Conservation (phyloP, 1,140 invertebrate genomes). For the Cotesia vestalis region DNA sequence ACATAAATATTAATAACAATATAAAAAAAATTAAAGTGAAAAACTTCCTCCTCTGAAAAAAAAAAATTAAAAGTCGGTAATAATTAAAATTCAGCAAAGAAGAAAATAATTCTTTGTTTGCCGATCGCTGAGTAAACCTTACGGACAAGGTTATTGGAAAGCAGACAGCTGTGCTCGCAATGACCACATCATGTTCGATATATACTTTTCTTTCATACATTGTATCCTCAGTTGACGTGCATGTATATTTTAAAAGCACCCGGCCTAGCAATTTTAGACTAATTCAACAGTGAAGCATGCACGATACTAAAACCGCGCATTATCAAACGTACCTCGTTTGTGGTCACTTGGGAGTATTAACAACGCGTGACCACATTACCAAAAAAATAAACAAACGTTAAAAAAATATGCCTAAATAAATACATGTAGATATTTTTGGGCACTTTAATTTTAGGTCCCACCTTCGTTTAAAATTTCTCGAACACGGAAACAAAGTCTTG, state of each 20-base stretch:
- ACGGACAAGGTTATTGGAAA: conserved; percentile 39
- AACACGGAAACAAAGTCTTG: background rate
- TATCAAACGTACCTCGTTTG: conserved; percentile 13
- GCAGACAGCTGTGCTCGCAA: conserved; percentile 59
- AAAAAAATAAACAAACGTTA: background rate
- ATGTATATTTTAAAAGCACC: conserved; percentile 47
- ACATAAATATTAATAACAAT: background rate
- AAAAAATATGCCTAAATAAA: background rate
- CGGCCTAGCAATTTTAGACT: conserved; percentile 44
- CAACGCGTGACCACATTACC: background rate
- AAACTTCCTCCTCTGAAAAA: background rate
- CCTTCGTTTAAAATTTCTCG: too few relatives aligned
- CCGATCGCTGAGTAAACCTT: conserved; percentile 34
- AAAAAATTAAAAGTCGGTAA: background rate
- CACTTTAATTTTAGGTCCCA: too few relatives aligned
- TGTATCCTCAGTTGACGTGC: conserved; percentile 10
- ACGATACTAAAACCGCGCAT: conserved; percentile 24
- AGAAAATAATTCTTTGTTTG: conserved; percentile 27
- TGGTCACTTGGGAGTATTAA: conserved; percentile 25
- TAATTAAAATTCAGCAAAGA: conserved; percentile 2
- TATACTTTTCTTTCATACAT: background rate
- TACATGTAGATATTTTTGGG: too few relatives aligned
- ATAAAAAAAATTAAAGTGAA: background rate
- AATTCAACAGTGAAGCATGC: conserved; percentile 42
- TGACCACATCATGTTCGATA: conserved; percentile 47